Base-by-base conservation (phyloP, 2,888 invertebrate genomes). In the Ametastegia equiseti region DNA sequence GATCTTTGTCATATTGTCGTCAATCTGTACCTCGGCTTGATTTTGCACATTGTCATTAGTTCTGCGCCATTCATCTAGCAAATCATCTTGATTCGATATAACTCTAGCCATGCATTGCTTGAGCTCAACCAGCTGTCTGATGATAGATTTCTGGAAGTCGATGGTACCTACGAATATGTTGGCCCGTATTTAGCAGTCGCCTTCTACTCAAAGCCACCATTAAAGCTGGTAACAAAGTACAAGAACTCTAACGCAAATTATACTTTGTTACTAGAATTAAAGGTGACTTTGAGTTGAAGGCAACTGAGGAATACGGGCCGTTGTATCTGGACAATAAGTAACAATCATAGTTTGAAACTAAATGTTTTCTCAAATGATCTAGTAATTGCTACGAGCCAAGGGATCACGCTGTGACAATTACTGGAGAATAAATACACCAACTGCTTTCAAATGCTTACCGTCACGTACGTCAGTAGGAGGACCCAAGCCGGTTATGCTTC, bases 401-500 rank as follows among this genome's bases (percentile, higher is more conserved):
- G 5, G 33, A 36, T 15, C 13, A 7, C 11, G 13, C 0, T 54
- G 6, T 0, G n/a, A 54, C n/a, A 19, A 33, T 30, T 3, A 63
- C 63, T n/a, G 13, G 63, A 19, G 19, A n/a, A 23, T 45, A 71
- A 71, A 42, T 42, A 71, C 15, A 4, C 42, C 19, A 42, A 42
- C n/a, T 19, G 2, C n/a, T 71, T 65, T 65, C 15, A 11, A 71
- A 71, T 23, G 23, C 15, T 15, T 45, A 45, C 71, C 45, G 27
- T 23, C 39, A 23, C 13, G 30, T n/a, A n/a, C n/a, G n/a, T n/a
- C n/a, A n/a, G n/a, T n/a, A 23, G 45, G n/a, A 71, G 23, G 19
- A 39, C 3, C 42, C 30, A 47, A 13, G 7, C 71, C 45, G 11
- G 71, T 71, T 42, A 45, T 71, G 71, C 71, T 71, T 71, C 71